phyloP scores from a whole-genome alignment of 2,888 invertebrate genomes.

The Teleogryllus oceanicus region DNA sequence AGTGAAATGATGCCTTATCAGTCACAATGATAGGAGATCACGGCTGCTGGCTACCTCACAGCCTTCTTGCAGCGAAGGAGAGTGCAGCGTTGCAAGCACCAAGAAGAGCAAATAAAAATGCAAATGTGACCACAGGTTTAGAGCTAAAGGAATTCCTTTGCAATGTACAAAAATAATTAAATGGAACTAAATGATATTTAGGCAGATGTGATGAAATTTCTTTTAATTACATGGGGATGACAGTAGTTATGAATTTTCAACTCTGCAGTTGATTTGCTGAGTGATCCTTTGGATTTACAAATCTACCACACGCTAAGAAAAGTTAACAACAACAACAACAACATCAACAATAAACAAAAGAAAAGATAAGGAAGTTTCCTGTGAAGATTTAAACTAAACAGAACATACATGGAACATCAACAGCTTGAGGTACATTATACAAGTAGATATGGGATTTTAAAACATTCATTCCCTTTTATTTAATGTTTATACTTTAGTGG shows the following conservation, averaged over 20 bases:
- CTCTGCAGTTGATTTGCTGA: slow-evolving; percentile 18
- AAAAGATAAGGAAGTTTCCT: not conserved
- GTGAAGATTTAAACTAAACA: slow-evolving; percentile 2
- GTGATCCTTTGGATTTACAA: slow-evolving; percentile 18
- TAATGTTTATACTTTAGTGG: no score
- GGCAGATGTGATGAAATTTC: not conserved
- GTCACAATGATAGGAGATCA: slow-evolving; percentile 18
- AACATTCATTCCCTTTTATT: no score
- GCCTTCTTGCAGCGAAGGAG: not conserved
- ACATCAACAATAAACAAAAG: slow-evolving; percentile 18
- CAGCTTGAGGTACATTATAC: not conserved
- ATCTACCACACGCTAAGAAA: slow-evolving; percentile 18
- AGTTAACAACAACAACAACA: slow-evolving; percentile 18
- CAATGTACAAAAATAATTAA: not conserved
- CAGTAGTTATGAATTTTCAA: slow-evolving; percentile 4
- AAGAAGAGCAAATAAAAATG: slow-evolving; percentile 7
- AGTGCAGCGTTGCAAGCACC: not conserved
- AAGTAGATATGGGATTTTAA: not conserved
- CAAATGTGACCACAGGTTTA: not conserved
- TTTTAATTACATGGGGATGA: slow-evolving; percentile 18
- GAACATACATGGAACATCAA: slow-evolving; percentile 18
- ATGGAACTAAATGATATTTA: slow-evolving; percentile 1
- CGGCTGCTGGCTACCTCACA: slow-evolving; percentile 18
- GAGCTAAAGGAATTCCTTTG: not conserved
- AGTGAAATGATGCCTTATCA: slow-evolving; percentile 18